A percentile compares a stretch with the other conserved stretches of the same genome.
These are phyloP conservation scores for Corythornis madagascariensis DNA, from an alignment of 2,113 vertebrate species.

Conservation along the genomic window DNA sequence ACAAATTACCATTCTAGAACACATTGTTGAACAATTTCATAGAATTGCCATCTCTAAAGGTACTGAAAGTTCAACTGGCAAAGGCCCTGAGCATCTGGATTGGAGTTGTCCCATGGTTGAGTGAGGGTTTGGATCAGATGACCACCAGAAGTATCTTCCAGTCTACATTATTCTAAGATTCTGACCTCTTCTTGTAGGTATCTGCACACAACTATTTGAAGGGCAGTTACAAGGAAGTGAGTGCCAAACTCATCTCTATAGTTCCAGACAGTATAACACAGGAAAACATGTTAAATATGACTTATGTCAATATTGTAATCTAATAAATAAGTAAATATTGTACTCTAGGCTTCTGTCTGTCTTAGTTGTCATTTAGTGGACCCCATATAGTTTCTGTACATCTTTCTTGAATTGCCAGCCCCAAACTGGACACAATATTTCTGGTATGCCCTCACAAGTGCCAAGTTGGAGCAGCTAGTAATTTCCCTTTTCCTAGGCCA, in stretches of 20 bases:
- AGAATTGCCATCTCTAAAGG: not conserved
- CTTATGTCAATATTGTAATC: no score
- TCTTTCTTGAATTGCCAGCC: not conserved
- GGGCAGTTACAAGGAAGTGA: no score
- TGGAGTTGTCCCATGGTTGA: not conserved
- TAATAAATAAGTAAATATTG: no score
- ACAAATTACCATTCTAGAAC: not conserved
- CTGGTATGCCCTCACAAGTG: not conserved
- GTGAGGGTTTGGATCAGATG: not conserved
- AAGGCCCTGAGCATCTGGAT: not conserved
- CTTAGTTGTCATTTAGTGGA: not conserved
- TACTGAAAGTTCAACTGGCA: not conserved
- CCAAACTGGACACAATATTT: not conserved
- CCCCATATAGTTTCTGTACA: not conserved
- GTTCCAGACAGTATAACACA: no score
- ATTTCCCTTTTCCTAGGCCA: not conserved
- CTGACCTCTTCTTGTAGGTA: not conserved
- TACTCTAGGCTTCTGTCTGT: not conserved
- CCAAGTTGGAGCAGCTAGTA: not conserved
- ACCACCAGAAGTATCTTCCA: not conserved
- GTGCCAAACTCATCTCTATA: no score
- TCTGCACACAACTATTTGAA: no score
- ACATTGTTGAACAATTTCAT: not conserved
- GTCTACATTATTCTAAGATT: not conserved
- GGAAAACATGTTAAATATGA: no score